Conservation (phyloP, 2,888 invertebrate species). For the Cheilosia urbana region DNA sequence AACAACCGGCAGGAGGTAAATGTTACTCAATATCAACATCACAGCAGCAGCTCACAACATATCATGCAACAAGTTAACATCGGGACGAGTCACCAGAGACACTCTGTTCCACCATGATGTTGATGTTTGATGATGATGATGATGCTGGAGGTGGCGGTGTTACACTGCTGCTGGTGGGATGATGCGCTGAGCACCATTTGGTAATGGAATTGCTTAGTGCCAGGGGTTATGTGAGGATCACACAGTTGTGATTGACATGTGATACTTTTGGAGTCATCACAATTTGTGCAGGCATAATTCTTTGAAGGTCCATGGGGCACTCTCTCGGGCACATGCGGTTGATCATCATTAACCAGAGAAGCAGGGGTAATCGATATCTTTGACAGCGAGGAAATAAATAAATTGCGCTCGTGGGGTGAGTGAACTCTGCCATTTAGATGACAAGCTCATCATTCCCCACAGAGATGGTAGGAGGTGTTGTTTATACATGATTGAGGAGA, state of each 20-base stretch:
- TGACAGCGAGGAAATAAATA: slow-evolving; percentile 19
- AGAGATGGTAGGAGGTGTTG: neutral
- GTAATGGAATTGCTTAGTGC: slow-evolving; percentile 20
- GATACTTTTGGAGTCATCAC: slow-evolving; percentile 42
- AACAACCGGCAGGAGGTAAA: slow-evolving; percentile 57
- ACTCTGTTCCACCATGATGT: neutral
- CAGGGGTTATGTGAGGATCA: slow-evolving; percentile 45
- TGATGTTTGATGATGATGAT: neutral
- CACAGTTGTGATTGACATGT: slow-evolving; percentile 51
- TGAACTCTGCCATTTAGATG: slow-evolving; percentile 4
- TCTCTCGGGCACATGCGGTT: neutral
- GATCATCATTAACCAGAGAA: slow-evolving; percentile 28
- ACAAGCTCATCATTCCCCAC: slow-evolving; percentile 24
- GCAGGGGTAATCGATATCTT: slow-evolving; percentile 39
- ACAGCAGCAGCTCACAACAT: slow-evolving; percentile 54
- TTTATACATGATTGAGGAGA: no score
- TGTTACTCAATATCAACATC: slow-evolving; percentile 57
- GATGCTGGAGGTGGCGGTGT: slow-evolving; percentile 6
- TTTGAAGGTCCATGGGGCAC: slow-evolving; percentile 51
- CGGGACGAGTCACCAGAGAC: neutral
- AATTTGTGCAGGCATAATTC: slow-evolving; percentile 6
- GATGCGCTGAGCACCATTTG: slow-evolving; percentile 10
- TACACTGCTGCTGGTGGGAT: slow-evolving; percentile 21
- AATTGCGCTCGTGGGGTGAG: slow-evolving; percentile 25
- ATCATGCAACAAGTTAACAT: slow-evolving; percentile 52